Evolutionary conservation across 2,888 invertebrate species (phyloP), one percentile per base, ranked within the genome.

Genomic region (Cepaea hortensis): DNA sequence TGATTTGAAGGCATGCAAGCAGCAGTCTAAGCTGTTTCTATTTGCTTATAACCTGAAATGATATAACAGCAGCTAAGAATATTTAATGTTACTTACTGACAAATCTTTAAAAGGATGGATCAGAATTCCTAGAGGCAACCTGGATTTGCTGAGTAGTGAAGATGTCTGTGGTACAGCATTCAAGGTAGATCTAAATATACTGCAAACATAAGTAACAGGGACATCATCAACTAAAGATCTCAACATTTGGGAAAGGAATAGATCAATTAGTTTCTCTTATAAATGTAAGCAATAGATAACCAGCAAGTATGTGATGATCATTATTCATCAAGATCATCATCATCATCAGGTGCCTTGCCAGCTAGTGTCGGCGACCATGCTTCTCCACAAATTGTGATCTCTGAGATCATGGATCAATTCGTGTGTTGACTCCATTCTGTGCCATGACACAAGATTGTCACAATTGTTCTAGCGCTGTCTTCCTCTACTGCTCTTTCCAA

Each of bases 71-170:
- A 20, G 18, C 13, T 20, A 2, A 68, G 68, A 5, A 18, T 18
- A n/a, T 68, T 15, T 62, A 23, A 68, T 23, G 73, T 70, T 81
- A 96, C 97, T 96, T 95, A 98, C 98, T 95, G 97, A 97, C 91
- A 99, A 96, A 95, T 99, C 99, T 95, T 98, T 98, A 95, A 99
- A 99, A 1, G 99, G 99, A 95, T 99, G 99, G 93, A 99, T 97
- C 89, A 99, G 95, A 92, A 99, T 96, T 91, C 99, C 99, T 89
- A 99, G 95, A 15, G 99, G 99, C 91, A 99, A 95, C 90, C 99
- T 96, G 79, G 98, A 97, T 95, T 99, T 99, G 94, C 98, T 98
- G 89, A 99, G 95, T 87, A 99, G 95, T 73, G 96, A 96, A 95
- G 97, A 97, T 15, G 97, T 97, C 94, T 98, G 98, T 3, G 99